Percentiles rank a stretch among this genome's conserved stretches.
These are phyloP conservation scores for Eurypyga helias DNA, from an alignment of 2,113 vertebrate species.

Conservation along the genomic window DNA sequence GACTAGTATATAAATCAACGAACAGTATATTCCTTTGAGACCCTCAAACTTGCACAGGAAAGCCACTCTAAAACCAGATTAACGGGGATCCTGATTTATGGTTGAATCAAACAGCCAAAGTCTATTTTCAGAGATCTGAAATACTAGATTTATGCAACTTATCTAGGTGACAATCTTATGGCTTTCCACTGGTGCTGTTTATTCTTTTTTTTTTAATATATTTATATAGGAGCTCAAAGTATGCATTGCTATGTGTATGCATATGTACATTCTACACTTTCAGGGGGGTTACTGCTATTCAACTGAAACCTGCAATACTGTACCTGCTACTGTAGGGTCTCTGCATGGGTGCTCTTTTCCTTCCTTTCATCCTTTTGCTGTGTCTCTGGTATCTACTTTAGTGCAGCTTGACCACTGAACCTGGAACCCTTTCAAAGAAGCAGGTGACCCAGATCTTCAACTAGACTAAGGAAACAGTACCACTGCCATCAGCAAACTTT, in stretches of 20 bases:
- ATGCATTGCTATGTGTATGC: not conserved
- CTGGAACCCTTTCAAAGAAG: not conserved
- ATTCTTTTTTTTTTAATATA: not conserved
- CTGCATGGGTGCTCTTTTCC: not conserved
- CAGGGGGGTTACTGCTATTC: not conserved
- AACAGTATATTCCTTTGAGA: slow-evolving; percentile 37
- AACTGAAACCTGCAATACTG: not conserved
- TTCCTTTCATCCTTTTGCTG: not conserved
- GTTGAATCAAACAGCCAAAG: slow-evolving; percentile 10
- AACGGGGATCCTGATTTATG: not conserved
- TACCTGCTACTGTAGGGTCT: not conserved
- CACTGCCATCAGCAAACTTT: not conserved
- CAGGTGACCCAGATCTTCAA: not conserved
- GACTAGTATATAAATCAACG: not conserved
- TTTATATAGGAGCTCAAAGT: not conserved
- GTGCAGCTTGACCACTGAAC: not conserved
- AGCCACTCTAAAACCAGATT: slow-evolving; percentile 41
- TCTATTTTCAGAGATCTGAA: not conserved
- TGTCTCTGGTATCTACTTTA: not conserved
- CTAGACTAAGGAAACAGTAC: not conserved
- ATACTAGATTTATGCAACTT: not conserved
- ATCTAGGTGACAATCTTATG: not conserved
- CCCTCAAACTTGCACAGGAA: not conserved
- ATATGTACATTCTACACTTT: not conserved
- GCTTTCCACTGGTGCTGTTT: not conserved